Conservation (phyloP, 2,888 invertebrate species). For the Meloe dianella region DNA sequence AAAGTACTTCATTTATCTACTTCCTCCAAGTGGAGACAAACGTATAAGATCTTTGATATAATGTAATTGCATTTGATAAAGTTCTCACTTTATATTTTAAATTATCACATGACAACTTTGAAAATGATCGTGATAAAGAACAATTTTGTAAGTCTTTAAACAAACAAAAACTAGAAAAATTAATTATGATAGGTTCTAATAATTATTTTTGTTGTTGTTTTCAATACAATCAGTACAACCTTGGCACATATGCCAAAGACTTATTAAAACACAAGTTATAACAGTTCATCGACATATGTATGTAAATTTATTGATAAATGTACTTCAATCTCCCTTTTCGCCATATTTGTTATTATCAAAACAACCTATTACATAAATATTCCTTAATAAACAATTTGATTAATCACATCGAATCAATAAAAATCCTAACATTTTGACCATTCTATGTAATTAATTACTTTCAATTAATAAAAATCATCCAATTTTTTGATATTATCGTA, state of each 20-base stretch:
- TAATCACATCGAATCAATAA: not conserved
- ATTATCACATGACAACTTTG: too few relatives aligned
- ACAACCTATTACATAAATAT: not conserved
- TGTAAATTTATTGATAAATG: not conserved
- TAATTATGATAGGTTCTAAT: too few relatives aligned
- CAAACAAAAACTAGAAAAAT: too few relatives aligned
- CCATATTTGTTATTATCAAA: not conserved
- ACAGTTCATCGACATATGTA: conserved; percentile 16
- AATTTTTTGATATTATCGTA: too few relatives aligned
- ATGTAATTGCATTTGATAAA: too few relatives aligned
- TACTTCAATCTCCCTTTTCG: not conserved
- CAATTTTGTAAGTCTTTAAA: too few relatives aligned
- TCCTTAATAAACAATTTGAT: not conserved
- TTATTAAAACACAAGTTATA: conserved; percentile 11
- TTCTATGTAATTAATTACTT: not conserved
- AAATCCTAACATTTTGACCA: not conserved
- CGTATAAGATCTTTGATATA: too few relatives aligned
- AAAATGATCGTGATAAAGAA: too few relatives aligned
- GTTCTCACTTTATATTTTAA: too few relatives aligned
- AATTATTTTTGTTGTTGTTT: not conserved
- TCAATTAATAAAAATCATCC: conserved; percentile 7
- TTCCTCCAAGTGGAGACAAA: too few relatives aligned
- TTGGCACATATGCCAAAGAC: conserved; percentile 18
- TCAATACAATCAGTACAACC: conserved; percentile 4
- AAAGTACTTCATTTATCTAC: too few relatives aligned